Conservation (phyloP, 2,113 vertebrate species). For the Aplodontia rufa region DNA sequence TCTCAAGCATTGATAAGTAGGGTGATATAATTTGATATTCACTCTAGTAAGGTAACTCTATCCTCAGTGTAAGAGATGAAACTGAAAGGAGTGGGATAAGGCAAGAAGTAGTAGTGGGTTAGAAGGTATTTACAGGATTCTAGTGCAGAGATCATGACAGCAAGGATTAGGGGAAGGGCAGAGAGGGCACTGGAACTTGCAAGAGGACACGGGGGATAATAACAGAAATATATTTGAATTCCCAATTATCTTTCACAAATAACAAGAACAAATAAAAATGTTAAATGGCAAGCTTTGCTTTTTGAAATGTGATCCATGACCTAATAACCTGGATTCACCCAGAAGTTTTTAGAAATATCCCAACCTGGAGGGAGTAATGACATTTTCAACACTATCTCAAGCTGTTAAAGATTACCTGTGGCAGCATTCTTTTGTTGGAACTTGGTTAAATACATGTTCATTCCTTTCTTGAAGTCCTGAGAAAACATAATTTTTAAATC, state of each 20-base stretch:
- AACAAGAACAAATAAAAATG: background rate
- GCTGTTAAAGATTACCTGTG: slow-evolving; percentile 89
- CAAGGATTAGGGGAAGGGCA: background rate
- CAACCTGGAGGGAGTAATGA: background rate
- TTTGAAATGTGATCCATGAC: background rate
- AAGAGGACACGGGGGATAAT: background rate
- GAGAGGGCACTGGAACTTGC: background rate
- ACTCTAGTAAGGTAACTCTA: background rate
- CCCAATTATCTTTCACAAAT: background rate
- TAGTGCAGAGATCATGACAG: background rate
- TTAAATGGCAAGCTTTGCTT: background rate
- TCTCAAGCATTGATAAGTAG: background rate
- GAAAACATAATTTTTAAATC: slow-evolving; percentile 65
- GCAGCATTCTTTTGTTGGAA: slow-evolving; percentile 98
- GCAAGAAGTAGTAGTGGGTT: background rate
- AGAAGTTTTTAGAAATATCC: background rate
- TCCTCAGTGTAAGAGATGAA: background rate
- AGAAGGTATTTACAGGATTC: background rate
- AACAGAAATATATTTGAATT: background rate
- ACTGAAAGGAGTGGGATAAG: background rate
- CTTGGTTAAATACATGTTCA: slow-evolving; percentile 96
- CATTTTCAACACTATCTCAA: background rate
- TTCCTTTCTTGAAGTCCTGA: slow-evolving; percentile 99
- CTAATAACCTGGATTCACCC: background rate
- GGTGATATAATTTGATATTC: background rate